These are phyloP conservation scores for Abscondita cerata DNA, from an alignment of 2,888 invertebrate genomes.

Conservation along the genomic window DNA sequence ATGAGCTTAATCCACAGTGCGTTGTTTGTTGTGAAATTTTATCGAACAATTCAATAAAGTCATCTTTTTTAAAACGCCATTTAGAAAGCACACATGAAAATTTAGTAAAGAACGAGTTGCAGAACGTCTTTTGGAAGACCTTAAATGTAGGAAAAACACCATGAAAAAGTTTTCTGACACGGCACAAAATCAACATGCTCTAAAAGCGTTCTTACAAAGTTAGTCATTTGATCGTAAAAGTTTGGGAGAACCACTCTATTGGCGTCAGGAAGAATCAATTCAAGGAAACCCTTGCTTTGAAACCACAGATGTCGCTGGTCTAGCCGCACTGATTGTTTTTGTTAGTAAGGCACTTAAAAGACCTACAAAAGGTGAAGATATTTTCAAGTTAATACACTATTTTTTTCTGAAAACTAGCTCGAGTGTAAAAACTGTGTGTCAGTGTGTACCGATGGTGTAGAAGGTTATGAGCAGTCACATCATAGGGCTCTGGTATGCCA, in stretches of 20 bases:
- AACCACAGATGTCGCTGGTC: constrained; percentile 1
- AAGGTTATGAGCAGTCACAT: no score
- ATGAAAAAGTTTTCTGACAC: not conserved
- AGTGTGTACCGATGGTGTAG: no score
- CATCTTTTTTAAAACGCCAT: no score
- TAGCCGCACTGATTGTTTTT: no score
- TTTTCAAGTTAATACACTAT: not conserved
- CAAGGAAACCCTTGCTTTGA: no score
- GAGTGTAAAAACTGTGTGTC: not conserved
- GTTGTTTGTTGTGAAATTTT: not conserved
- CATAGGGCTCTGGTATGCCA: no score
- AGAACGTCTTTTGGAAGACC: no score
- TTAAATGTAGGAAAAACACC: not conserved
- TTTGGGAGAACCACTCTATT: not conserved
- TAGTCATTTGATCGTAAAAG: not conserved
- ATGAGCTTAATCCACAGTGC: not conserved
- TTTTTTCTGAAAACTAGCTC: not conserved
- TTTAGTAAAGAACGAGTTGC: not conserved
- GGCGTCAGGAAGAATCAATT: not conserved
- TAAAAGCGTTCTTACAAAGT: not conserved
- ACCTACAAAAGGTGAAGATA: no score
- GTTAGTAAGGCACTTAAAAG: constrained; percentile 1
- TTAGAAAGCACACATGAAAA: not conserved
- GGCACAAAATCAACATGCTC: not conserved
- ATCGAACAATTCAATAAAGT: no score